phyloP scores from a whole-genome alignment of 2,797 vertebrate species.

The Morelia viridis region DNA sequence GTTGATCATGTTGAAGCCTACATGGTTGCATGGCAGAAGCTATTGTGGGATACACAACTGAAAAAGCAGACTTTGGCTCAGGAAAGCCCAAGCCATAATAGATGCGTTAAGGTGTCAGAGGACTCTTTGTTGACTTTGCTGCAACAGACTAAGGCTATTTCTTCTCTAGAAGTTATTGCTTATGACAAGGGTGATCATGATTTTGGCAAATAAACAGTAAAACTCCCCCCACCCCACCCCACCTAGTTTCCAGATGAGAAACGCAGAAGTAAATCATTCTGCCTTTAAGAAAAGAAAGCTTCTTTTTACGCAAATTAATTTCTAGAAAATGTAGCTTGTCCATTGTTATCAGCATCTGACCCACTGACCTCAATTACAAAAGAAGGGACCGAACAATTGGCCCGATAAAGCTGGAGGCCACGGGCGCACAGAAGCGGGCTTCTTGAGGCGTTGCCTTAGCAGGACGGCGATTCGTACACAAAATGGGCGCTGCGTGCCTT shows the following conservation, averaged over 20 bases:
- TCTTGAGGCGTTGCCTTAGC: background rate
- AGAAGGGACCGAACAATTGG: background rate
- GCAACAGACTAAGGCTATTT: background rate
- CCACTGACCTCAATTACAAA: constrained; percentile 12
- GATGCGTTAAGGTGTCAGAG: background rate
- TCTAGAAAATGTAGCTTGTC: background rate
- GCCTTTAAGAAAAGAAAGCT: background rate
- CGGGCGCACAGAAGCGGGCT: background rate
- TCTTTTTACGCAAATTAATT: constrained; percentile 5
- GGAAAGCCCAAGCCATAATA: background rate
- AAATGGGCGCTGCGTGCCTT: background rate
- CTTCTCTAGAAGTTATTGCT: background rate
- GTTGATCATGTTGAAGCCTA: background rate
- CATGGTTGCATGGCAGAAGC: background rate
- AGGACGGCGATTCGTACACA: background rate
- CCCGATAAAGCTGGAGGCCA: background rate
- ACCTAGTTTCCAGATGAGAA: background rate
- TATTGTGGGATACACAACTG: background rate
- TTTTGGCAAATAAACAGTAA: background rate
- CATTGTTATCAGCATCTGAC: constrained; percentile 4
- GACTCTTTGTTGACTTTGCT: background rate
- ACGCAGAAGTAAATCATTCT: background rate
- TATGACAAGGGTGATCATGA: background rate
- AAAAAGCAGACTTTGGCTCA: background rate
- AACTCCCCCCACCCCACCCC: background rate